Evolutionary conservation across 1,140 invertebrate genomes (phyloP).

Genomic region (Drosophila melanogaster): Release_6_plus_ISO1_MT NT_033777.3:5124501-5125000

Average conservation of each 20-base stretch:
- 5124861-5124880: conserved; percentile 6
- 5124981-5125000: conserved; percentile 60
- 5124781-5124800: neutral
- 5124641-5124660: too few relatives aligned
- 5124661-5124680: too few relatives aligned
- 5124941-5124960: conserved; percentile 23
- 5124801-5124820: neutral
- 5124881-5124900: conserved; percentile 29
- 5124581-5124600: neutral
- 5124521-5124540: neutral
- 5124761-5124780: neutral
- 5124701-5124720: neutral
- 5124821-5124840: neutral
- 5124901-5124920: conserved; percentile 17
- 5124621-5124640: neutral
- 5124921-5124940: conserved; percentile 14
- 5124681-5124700: too few relatives aligned
- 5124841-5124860: neutral
- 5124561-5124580: too few relatives aligned
- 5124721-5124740: too few relatives aligned
- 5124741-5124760: neutral
- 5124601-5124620: neutral
- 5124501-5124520: neutral
- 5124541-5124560: neutral
- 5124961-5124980: conserved; percentile 23